These are phyloP conservation scores for Strix aluco DNA, from an alignment of 2,113 vertebrate species.

Conservation along the genomic window DNA sequence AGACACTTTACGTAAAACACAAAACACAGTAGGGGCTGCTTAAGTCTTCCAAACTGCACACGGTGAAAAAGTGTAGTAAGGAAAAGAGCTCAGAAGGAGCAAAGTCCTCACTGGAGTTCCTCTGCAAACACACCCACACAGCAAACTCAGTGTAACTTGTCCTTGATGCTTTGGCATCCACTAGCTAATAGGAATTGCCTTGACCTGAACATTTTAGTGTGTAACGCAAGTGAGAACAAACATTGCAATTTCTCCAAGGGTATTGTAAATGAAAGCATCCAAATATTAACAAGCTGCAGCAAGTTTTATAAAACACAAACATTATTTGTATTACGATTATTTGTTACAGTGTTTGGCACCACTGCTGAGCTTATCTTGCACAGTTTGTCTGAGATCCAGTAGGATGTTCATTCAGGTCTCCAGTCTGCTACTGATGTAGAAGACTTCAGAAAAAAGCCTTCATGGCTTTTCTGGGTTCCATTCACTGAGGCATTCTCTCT, in stretches of 20 bases:
- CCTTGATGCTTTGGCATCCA: background rate
- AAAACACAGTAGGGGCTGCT: background rate
- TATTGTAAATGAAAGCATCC: background rate
- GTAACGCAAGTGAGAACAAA: background rate
- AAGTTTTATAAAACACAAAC: background rate
- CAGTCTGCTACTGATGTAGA: background rate
- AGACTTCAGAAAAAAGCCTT: background rate
- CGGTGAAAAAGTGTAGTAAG: background rate
- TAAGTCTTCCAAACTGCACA: background rate
- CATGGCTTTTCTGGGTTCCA: background rate
- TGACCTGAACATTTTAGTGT: background rate
- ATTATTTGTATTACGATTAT: background rate
- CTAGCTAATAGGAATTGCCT: background rate
- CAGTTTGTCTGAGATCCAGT: background rate
- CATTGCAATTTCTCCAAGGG: background rate
- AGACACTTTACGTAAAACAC: background rate
- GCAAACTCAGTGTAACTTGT: background rate
- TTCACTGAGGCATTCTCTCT: background rate
- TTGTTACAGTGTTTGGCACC: background rate
- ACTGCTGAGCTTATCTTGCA: background rate
- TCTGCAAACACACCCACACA: background rate
- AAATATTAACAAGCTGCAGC: background rate
- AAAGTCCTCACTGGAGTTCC: background rate
- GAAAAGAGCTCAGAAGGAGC: background rate
- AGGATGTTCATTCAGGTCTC: background rate